Base-by-base conservation (phyloP, 2,113 vertebrate species). In the Smithornis capensis region DNA sequence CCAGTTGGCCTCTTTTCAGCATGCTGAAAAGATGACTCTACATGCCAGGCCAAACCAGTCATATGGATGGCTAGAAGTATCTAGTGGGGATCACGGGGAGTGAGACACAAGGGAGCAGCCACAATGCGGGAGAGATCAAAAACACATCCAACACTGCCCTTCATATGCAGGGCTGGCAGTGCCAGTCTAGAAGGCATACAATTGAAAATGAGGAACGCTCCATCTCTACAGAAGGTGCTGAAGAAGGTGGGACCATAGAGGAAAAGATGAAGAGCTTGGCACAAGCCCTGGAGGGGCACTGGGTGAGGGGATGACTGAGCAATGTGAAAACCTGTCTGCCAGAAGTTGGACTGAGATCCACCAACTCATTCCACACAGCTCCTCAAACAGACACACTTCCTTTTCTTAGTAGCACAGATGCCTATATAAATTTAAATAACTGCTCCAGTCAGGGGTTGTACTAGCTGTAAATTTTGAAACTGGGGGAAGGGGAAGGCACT, bases 371-470 rank as follows among this genome's bases (percentile, higher is more conserved):
- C 95, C 74, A 71, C 79, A 80, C 79, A 89, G 91, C 80, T 94
- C 92, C 95, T 91, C 75, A 96, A 97, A 96, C 93, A 96, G 91
- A 89, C 94, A 95, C 85, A 91, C 45, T 91, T 90, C 68, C 87
- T 95, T 94, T 96, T 96, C 90, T 96, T 96, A 96, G 95, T 94
- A 96, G 64, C 95, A 92, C 89, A 94, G 89, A 95, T 96, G 92
- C 81, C 90, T 96, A 94, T 96, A 93, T 95, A 84, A 94, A 95
- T 94, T 87, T 94, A 95, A 96, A 93, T 71, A 83, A 37, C 81
- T 83, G 59, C 84, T 94, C 70, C 74, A 96, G 87, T 94, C 96
- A 94, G 90, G 86, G 92, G 85, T 95, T 94, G 81, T 92, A 95
- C 87, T 79, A 93, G 62, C 81, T 91, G 83, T 64, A 96, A 81